phyloP scores from a whole-genome alignment of 2,888 invertebrate species.

The Orchesellides sinensis region DNA sequence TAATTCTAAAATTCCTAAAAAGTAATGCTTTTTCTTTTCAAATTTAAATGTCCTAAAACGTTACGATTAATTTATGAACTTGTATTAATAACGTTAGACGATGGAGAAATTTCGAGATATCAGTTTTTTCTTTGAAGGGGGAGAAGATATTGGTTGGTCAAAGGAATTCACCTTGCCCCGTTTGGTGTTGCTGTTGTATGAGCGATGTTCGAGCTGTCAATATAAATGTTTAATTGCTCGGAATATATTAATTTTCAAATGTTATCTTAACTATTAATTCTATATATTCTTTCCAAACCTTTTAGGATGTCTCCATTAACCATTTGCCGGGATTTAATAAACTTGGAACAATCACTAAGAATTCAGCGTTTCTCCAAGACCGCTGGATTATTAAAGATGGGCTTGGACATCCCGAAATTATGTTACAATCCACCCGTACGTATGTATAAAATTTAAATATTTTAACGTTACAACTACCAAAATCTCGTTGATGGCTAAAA shows the following conservation, averaged over 20 bases:
- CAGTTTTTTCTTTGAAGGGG: not conserved
- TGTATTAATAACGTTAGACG: not conserved
- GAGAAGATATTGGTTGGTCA: not conserved
- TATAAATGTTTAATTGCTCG: too few relatives aligned
- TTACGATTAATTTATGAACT: too few relatives aligned
- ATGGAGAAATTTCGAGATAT: not conserved
- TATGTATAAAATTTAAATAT: too few relatives aligned
- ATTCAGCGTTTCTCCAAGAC: not conserved
- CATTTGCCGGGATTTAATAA: not conserved
- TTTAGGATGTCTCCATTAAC: not conserved
- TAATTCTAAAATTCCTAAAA: too few relatives aligned
- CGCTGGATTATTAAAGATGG: not conserved
- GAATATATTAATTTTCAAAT: too few relatives aligned
- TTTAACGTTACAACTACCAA: too few relatives aligned
- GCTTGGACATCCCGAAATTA: not conserved
- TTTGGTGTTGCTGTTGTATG: constrained; percentile 11
- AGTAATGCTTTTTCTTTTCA: too few relatives aligned
- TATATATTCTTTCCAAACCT: too few relatives aligned
- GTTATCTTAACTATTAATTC: not conserved
- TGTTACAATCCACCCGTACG: too few relatives aligned
- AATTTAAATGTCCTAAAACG: too few relatives aligned
- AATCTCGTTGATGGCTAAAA: too few relatives aligned
- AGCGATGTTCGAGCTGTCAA: not conserved
- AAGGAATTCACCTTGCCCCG: not conserved
- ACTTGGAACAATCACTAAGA: not conserved